Conservation (phyloP, 2,113 vertebrate genomes). For the Datnioides undecimradiatus region DNA sequence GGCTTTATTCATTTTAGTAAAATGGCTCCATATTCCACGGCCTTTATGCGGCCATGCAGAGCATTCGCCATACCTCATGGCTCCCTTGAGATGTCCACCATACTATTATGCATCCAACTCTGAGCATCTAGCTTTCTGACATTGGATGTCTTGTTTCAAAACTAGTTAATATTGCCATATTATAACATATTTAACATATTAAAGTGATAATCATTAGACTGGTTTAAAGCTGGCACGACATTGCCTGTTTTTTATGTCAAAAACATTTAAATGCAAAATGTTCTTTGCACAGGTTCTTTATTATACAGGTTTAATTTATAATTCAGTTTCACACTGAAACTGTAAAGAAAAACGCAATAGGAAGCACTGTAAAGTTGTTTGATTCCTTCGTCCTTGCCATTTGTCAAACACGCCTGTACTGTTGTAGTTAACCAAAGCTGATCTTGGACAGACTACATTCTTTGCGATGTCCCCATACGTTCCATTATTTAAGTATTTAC, state of each 20-base stretch:
- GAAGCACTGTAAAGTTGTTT: neutral
- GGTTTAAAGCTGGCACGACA: no score
- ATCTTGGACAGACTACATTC: neutral
- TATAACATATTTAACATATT: neutral
- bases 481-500: slow-evolving; percentile 1
- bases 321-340: neutral
- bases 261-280: no score
- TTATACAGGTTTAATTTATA: neutral
- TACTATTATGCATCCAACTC: neutral
- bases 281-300: neutral
- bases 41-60: slow-evolving; percentile 14
- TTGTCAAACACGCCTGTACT: neutral
- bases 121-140: slow-evolving; percentile 21
- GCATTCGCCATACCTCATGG: slow-evolving; percentile 13
- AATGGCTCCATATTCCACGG: slow-evolving; percentile 13
- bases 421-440: neutral
- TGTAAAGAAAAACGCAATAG: neutral
- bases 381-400: neutral
- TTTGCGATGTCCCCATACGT: neutral
- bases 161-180: neutral
- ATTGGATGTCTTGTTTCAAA: neutral
- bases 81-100: slow-evolving; percentile 7
- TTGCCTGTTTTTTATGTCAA: no score
- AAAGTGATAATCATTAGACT: neutral
- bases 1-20: slow-evolving; percentile 4